phyloP scores from a whole-genome alignment of 1,140 invertebrate genomes.

The Diorhabda sublineata region DNA sequence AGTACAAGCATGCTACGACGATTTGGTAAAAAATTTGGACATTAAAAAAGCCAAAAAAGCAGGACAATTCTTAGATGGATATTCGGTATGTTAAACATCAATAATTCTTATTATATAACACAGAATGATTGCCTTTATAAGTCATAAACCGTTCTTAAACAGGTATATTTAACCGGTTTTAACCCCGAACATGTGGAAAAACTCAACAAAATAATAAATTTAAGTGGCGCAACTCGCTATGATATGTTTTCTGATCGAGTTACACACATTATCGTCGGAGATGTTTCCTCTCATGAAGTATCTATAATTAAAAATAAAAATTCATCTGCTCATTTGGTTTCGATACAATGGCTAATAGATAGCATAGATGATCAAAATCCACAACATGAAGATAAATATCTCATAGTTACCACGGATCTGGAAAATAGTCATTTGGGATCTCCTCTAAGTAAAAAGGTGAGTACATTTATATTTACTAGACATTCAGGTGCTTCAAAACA shows the following conservation, averaged over 20 bases:
- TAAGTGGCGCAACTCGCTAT: slow-evolving; percentile 75
- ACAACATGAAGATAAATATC: slow-evolving; percentile 56
- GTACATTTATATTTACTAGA: background rate
- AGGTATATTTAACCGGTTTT: slow-evolving; percentile 68
- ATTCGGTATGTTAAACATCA: slow-evolving; percentile 58
- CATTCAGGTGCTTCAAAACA: no score
- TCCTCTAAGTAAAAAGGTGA: slow-evolving; percentile 60
- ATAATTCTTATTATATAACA: background rate
- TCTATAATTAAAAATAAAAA: slow-evolving; percentile 47
- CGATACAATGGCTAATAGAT: slow-evolving; percentile 67
- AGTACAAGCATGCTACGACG: slow-evolving; percentile 13
- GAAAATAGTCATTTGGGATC: slow-evolving; percentile 49
- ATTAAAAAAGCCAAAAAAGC: slow-evolving; percentile 63
- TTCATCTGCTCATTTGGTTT: slow-evolving; percentile 56
- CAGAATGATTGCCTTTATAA: no score
- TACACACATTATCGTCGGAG: slow-evolving; percentile 75
- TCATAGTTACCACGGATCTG: slow-evolving; percentile 36
- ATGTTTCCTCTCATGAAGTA: slow-evolving; percentile 51
- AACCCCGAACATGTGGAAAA: slow-evolving; percentile 63
- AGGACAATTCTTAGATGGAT: slow-evolving; percentile 79
- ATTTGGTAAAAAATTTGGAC: slow-evolving; percentile 49
- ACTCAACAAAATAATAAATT: slow-evolving; percentile 70
- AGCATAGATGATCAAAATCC: slow-evolving; percentile 61
- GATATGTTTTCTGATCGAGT: slow-evolving; percentile 69
- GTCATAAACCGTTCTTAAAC: slow-evolving; percentile 18